Base-by-base conservation (phyloP, 2,113 vertebrate genomes). In the Etheostoma spectabile region DNA sequence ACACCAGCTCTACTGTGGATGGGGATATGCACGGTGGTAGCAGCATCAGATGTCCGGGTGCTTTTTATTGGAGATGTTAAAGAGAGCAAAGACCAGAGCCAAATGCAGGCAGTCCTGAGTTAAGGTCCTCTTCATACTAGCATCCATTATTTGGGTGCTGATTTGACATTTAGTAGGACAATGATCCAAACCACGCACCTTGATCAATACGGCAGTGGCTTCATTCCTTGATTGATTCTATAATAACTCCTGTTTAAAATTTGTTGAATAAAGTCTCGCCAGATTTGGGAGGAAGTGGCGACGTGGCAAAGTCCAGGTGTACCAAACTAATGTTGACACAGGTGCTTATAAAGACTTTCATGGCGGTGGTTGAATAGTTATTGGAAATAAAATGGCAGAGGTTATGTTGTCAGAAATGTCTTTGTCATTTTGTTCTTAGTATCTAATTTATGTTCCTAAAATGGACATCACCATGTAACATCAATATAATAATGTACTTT, bases 111-210 rank as follows among this genome's bases (percentile, higher is more conserved):
- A n/a, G 46, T 35, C 52, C 35, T 2, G 11, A 53, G 19, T 74
- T 55, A 59, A 57, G 51, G 19, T 35, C 30, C 21, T 72, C 14
- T 57, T 46, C 5, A 27, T 8, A 30, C 14, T 2, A 16, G 35
- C 61, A 30, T 35, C 45, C 38, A 55, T 35, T 61, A 27, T 76
- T 24, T 49, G 24, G 8, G 8, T 22, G 14, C 24, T 71, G 59
- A 55, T 69, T 57, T 79, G 57, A 53, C 14, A 56, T 55, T 63
- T 24, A 51, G 27, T 27, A 16, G 27, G 46, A 27, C 8, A 70
- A 33, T 71, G 16, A 59, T 59, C 52, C 61, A 16, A 60, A 60
- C 46, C 61, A 57, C 13, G 10, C 51, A 42, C 18, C 53, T 22
- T 16, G 67, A 60, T 57, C 62, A 35, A 65, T 76, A 46, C 24